Evolutionary conservation across 2,113 vertebrate genomes (phyloP).

Genomic region (Sphyrna mokarran): DNA sequence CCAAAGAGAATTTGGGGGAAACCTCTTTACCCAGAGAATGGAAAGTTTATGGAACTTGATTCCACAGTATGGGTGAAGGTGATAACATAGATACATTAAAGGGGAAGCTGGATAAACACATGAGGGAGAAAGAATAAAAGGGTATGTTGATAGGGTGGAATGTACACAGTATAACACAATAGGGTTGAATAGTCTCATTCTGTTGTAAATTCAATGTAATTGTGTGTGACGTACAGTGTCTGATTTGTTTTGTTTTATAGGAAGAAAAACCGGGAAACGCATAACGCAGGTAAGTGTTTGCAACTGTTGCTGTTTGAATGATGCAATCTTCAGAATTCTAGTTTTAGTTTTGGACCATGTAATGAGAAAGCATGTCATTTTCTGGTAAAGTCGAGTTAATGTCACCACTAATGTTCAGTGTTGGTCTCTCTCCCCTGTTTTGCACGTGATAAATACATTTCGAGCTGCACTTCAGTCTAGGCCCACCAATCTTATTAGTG

Average conservation of each 20-base stretch:
- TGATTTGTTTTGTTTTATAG: slow-evolving; percentile 50
- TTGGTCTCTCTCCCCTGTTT: neutral
- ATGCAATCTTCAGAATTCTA: neutral
- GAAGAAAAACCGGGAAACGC: slow-evolving; percentile 97
- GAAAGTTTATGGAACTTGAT: neutral
- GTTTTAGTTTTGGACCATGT: neutral
- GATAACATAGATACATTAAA: neutral
- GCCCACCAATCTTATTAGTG: neutral
- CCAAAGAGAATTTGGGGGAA: neutral
- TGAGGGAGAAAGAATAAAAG: neutral
- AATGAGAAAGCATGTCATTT: neutral
- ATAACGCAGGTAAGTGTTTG: slow-evolving; percentile 80
- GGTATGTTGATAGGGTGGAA: neutral
- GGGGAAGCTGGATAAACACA: neutral
- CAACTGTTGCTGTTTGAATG: neutral
- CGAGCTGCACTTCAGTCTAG: neutral
- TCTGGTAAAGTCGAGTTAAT: neutral
- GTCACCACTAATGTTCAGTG: neutral
- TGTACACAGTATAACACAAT: neutral
- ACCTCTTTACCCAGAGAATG: neutral
- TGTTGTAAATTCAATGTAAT: neutral
- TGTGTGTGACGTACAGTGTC: neutral
- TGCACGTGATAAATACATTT: neutral
- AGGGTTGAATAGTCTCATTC: neutral
- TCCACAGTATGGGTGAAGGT: neutral